phyloP scores from a whole-genome alignment of 2,888 invertebrate genomes.

The Onchidella celtica region DNA sequence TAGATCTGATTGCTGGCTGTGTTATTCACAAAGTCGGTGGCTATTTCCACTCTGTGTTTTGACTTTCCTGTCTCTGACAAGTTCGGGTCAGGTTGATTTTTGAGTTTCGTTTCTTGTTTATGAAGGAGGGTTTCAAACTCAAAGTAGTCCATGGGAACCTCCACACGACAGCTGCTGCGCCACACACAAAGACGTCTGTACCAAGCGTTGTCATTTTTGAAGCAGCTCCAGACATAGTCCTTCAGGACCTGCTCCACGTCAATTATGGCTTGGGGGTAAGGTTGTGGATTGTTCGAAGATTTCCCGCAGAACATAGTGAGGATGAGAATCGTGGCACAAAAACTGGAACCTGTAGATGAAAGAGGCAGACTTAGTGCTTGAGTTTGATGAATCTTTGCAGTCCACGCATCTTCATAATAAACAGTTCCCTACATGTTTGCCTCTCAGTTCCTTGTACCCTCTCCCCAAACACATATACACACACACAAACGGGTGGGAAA shows the following conservation, averaged over 20 bases:
- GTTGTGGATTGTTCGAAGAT: background rate
- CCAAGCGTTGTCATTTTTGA: background rate
- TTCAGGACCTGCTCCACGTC: slow-evolving; percentile 52
- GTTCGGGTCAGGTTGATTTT: background rate
- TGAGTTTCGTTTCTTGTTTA: background rate
- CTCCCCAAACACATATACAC: no score
- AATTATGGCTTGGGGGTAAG: slow-evolving; percentile 36
- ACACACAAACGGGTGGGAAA: no score
- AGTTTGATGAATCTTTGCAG: no score
- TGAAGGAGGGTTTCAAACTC: slow-evolving; percentile 49
- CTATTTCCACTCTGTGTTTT: slow-evolving; percentile 34
- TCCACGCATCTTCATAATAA: no score
- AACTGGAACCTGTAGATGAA: no score
- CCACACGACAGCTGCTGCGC: slow-evolving; percentile 47
- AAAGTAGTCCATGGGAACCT: slow-evolving; percentile 57
- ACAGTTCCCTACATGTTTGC: no score
- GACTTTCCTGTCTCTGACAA: background rate
- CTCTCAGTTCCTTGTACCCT: no score
- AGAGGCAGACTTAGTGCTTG: no score
- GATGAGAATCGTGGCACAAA: no score
- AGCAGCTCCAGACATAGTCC: slow-evolving; percentile 48
- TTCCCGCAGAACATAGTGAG: slow-evolving; percentile 34
- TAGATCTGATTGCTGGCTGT: slow-evolving; percentile 53
- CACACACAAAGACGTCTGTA: slow-evolving; percentile 44
- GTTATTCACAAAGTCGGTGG: slow-evolving; percentile 54